These are phyloP conservation scores for Setophaga coronata DNA, from an alignment of 2,113 vertebrate species.

Conservation along the genomic window DNA sequence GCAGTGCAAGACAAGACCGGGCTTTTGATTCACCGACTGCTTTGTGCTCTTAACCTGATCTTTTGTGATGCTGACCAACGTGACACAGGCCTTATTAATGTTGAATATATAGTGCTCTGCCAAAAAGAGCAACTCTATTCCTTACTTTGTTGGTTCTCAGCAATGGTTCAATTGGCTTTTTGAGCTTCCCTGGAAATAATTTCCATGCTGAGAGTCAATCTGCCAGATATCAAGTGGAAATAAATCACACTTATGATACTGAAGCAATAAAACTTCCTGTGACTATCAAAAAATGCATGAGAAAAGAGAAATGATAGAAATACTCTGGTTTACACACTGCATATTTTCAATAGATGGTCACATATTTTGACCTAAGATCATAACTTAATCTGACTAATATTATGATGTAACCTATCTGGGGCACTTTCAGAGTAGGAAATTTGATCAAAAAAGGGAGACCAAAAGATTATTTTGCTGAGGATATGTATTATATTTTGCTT, in stretches of 20 bases:
- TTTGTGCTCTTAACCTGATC: neutral
- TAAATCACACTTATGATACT: neutral
- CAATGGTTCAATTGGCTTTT: neutral
- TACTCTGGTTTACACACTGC: neutral
- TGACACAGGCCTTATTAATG: neutral
- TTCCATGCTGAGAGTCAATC: neutral
- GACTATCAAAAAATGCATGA: neutral
- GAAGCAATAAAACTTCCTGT: neutral
- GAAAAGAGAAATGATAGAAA: neutral
- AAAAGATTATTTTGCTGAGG: neutral
- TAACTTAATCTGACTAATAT: neutral
- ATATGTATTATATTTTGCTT: neutral
- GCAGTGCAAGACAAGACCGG: neutral
- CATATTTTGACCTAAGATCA: neutral
- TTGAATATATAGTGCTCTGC: neutral
- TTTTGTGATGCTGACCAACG: neutral
- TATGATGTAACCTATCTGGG: neutral
- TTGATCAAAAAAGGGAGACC: neutral
- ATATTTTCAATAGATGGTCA: neutral
- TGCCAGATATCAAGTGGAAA: neutral
- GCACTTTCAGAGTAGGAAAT: accelerated
- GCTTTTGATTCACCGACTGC: neutral
- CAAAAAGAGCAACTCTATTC: neutral
- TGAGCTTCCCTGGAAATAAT: neutral
- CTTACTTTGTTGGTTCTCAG: neutral